phyloP scores from a whole-genome alignment of 2,888 invertebrate genomes.

The Adineta ricciae region DNA sequence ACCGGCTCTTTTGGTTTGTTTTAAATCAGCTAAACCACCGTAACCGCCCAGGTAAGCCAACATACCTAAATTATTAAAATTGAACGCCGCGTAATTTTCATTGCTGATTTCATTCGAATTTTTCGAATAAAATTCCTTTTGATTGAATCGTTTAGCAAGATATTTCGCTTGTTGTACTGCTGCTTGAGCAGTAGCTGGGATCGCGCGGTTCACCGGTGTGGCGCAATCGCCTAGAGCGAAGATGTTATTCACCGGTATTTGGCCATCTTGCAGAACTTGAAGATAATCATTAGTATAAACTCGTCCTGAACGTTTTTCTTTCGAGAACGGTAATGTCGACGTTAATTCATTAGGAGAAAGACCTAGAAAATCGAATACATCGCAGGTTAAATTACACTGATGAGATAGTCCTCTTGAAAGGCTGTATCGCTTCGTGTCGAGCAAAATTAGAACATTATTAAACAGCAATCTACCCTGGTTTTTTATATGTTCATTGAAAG shows the following conservation, averaged over 20 bases:
- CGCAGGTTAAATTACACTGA: too few relatives aligned
- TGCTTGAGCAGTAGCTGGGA: slow-evolving; percentile 51
- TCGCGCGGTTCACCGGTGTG: slow-evolving; percentile 41
- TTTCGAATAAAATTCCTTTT: slow-evolving; percentile 34
- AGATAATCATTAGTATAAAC: slow-evolving; percentile 45
- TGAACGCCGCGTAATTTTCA: slow-evolving; percentile 38
- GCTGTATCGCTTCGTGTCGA: too few relatives aligned
- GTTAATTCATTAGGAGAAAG: not conserved
- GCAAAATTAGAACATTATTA: too few relatives aligned
- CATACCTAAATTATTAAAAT: slow-evolving; percentile 48
- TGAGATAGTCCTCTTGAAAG: too few relatives aligned
- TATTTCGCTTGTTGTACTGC: slow-evolving; percentile 49
- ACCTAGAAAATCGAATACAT: not conserved
- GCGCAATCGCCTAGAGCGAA: slow-evolving; percentile 52
- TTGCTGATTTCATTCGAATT: slow-evolving; percentile 17
- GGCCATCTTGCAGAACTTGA: slow-evolving; percentile 40
- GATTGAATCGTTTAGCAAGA: slow-evolving; percentile 42
- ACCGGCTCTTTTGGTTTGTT: slow-evolving; percentile 46
- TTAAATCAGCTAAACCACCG: slow-evolving; percentile 47
- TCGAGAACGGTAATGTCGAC: slow-evolving; percentile 13
- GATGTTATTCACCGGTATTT: slow-evolving; percentile 37
- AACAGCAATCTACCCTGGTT: too few relatives aligned
- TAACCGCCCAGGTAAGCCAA: slow-evolving; percentile 50
- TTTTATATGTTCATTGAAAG: not conserved
- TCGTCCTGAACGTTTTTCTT: slow-evolving; percentile 32